These are phyloP conservation scores for Anas platyrhynchos DNA, from an alignment of 2,113 vertebrate species.

Conservation along the genomic window DNA sequence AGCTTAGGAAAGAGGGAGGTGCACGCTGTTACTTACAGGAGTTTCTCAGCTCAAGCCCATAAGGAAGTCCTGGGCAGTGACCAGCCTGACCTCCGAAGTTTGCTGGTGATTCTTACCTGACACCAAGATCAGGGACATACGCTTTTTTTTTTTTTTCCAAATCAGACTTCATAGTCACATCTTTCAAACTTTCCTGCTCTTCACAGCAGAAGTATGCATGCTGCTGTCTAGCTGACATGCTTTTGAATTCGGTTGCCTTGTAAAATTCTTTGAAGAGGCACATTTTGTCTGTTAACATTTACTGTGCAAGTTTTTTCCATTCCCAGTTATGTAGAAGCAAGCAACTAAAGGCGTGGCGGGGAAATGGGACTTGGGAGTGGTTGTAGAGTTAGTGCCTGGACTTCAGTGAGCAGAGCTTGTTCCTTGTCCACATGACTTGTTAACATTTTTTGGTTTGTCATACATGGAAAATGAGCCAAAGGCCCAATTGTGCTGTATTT, in stretches of 20 bases:
- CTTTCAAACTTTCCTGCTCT: background rate
- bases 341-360: background rate
- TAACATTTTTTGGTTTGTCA: background rate
- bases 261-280: slow-evolving; percentile 25
- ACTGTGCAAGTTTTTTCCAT: slow-evolving; percentile 34
- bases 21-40: background rate
- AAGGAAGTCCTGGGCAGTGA: background rate
- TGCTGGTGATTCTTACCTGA: background rate
- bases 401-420: background rate
- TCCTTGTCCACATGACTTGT: background rate
- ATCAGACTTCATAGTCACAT: background rate
- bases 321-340: slow-evolving; percentile 44
- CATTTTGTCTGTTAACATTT: slow-evolving; percentile 47
- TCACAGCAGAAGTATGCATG: background rate
- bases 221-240: background rate
- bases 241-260: slow-evolving; percentile 19
- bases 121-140: background rate
- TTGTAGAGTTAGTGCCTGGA: background rate
- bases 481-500: background rate
- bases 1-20: background rate
- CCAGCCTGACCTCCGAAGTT: background rate
- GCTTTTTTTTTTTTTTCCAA: background rate
- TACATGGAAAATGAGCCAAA: background rate
- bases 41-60: background rate
- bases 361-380: slow-evolving; percentile 41